phyloP scores from a whole-genome alignment of 1,140 invertebrate genomes.

The Drosophila triauraria region DNA sequence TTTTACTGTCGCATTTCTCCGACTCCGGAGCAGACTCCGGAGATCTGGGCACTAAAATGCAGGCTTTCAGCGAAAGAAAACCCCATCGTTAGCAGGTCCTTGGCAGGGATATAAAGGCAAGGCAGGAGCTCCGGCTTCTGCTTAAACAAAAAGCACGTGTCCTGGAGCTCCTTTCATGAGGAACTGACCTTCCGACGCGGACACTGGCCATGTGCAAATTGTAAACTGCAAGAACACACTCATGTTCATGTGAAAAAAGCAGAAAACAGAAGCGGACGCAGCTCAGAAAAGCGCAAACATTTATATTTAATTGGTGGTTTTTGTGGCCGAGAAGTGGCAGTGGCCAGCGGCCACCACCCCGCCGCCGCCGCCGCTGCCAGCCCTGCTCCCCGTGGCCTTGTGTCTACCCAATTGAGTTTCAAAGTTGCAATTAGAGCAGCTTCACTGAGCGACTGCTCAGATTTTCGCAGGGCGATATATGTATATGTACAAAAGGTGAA shows the following conservation, averaged over 20 bases:
- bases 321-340: slow-evolving; percentile 40
- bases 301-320: slow-evolving; percentile 76
- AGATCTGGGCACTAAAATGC: slow-evolving; percentile 64
- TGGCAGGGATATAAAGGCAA: slow-evolving; percentile 21
- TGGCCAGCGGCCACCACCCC: slow-evolving; percentile 15
- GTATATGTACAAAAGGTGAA: slow-evolving; percentile 3
- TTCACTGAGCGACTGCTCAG: slow-evolving; percentile 62
- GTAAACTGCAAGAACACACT: slow-evolving; percentile 32
- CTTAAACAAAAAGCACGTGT: slow-evolving; percentile 78
- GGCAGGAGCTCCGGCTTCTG: slow-evolving; percentile 26
- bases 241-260: slow-evolving; percentile 11
- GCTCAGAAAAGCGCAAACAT: slow-evolving; percentile 74
- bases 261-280: slow-evolving; percentile 11
- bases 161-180: slow-evolving; percentile 37
- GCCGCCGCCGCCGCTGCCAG: neutral
- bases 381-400: slow-evolving; percentile 33
- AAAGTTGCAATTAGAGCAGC: slow-evolving; percentile 82
- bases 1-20: slow-evolving; percentile 81
- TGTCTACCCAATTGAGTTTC: slow-evolving; percentile 79
- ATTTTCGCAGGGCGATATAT: slow-evolving; percentile 20
- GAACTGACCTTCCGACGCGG: slow-evolving; percentile 66
- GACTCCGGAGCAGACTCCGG: slow-evolving; percentile 27
- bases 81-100: slow-evolving; percentile 54
- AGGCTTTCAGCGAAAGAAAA: slow-evolving; percentile 33
- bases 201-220: slow-evolving; percentile 60